These are phyloP conservation scores for Sterrhoptilus dennistouni DNA, from an alignment of 2,113 vertebrate species.

Conservation along the genomic window DNA sequence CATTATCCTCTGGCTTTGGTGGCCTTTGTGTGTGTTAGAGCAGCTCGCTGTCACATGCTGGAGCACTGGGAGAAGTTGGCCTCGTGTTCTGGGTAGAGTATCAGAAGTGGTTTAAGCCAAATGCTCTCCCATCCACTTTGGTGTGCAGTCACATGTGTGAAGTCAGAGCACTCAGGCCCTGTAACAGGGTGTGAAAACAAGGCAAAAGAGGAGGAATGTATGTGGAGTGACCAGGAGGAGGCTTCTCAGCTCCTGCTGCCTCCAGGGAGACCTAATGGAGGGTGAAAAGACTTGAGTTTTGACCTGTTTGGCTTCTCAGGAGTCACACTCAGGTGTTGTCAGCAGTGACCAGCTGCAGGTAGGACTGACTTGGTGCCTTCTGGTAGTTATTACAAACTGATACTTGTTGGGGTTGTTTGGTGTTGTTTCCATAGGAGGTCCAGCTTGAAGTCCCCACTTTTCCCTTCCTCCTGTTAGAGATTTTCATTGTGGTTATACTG, in stretches of 20 bases:
- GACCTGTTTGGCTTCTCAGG: not conserved
- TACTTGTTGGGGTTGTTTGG: not conserved
- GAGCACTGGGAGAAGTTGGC: conserved; percentile 22
- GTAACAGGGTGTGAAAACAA: not conserved
- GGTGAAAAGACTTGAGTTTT: not conserved
- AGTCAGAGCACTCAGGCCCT: not conserved
- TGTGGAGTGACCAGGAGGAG: not conserved
- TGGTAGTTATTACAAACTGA: not conserved
- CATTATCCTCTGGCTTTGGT: conserved; percentile 11
- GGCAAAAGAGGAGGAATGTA: not conserved
- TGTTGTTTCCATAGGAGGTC: not conserved
- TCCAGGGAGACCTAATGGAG: not conserved
- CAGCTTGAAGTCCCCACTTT: not conserved
- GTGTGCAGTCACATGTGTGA: not conserved
- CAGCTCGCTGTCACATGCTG: conserved; percentile 49
- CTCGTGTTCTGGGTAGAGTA: not conserved
- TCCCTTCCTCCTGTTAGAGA: not conserved
- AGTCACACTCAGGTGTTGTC: not conserved
- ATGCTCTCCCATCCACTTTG: not conserved
- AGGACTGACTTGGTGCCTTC: not conserved
- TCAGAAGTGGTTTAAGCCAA: conserved; percentile 11
- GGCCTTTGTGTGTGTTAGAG: conserved; percentile 18
- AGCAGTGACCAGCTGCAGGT: conserved; percentile 53
- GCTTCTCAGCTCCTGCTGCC: not conserved
- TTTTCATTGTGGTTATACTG: not conserved